Evolutionary conservation across 1,140 invertebrate genomes (phyloP).

Genomic region (Scaptomyza graminum): DNA sequence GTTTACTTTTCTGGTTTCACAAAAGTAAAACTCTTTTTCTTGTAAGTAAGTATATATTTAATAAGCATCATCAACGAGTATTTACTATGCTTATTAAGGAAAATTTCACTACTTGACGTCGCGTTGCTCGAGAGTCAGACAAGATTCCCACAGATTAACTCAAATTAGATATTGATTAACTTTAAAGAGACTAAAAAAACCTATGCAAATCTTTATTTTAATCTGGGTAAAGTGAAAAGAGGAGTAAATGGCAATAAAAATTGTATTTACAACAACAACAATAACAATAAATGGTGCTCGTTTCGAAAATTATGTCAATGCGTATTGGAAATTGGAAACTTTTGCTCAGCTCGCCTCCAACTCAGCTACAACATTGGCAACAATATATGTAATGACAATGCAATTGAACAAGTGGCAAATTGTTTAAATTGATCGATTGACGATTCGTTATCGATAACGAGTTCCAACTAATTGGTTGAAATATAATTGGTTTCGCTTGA

Average conservation of each 20-base stretch:
- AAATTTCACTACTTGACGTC: slow-evolving; percentile 76
- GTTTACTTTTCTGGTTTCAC: too few relatives aligned
- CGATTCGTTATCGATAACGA: slow-evolving; percentile 40
- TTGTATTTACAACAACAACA: slow-evolving; percentile 6
- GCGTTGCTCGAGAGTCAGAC: slow-evolving; percentile 11
- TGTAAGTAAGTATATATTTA: too few relatives aligned
- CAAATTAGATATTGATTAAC: slow-evolving; percentile 76
- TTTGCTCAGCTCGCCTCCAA: background rate
- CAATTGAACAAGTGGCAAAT: slow-evolving; percentile 29
- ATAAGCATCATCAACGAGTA: background rate
- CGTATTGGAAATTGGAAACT: slow-evolving; percentile 66
- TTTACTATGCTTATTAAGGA: slow-evolving; percentile 55
- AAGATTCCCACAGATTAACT: slow-evolving; percentile 57
- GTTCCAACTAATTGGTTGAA: slow-evolving; percentile 25
- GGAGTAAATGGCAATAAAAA: slow-evolving; percentile 34
- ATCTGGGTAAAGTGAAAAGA: slow-evolving; percentile 73
- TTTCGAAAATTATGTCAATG: slow-evolving; percentile 70
- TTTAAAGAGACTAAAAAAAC: slow-evolving; percentile 9
- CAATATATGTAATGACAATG: slow-evolving; percentile 23
- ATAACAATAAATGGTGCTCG: slow-evolving; percentile 3
- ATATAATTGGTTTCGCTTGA: background rate
- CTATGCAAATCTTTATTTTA: background rate
- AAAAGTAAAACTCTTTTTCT: background rate
- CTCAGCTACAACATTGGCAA: background rate
- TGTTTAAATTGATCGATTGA: too few relatives aligned